Percentiles rank a stretch among this genome's conserved stretches.
phyloP scores from a whole-genome alignment of 2,888 invertebrate species.

The Serripes groenlandicus region DNA sequence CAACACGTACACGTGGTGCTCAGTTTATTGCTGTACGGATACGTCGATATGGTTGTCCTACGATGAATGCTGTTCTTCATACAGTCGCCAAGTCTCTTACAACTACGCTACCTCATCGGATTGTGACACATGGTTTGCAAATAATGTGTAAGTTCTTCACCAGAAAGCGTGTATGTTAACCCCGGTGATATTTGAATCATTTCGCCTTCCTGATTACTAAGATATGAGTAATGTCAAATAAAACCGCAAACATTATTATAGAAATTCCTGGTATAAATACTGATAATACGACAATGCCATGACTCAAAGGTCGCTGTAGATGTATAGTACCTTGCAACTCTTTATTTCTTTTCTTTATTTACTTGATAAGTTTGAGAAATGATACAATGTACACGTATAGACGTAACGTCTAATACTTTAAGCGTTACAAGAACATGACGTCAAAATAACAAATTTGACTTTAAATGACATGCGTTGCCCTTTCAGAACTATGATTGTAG shows the following conservation, averaged over 20 bases:
- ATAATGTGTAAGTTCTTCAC: background rate
- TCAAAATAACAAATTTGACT: too few relatives aligned
- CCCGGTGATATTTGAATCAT: too few relatives aligned
- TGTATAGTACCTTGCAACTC: background rate
- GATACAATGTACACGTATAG: too few relatives aligned
- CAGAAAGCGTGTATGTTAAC: background rate
- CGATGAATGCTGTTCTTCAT: background rate
- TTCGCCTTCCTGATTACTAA: background rate
- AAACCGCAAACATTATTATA: background rate
- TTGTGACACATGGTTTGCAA: constrained; percentile 2
- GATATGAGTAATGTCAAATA: background rate
- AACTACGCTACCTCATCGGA: background rate
- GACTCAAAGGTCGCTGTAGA: background rate
- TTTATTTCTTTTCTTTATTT: too few relatives aligned
- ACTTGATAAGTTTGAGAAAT: too few relatives aligned
- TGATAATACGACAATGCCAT: background rate
- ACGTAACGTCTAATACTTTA: too few relatives aligned
- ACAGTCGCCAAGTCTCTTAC: background rate
- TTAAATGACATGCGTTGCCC: too few relatives aligned
- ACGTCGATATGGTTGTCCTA: background rate
- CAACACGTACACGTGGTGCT: constrained; percentile 1
- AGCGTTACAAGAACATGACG: too few relatives aligned
- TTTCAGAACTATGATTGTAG: too few relatives aligned
- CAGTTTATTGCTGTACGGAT: background rate
- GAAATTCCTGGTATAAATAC: background rate